Conservation (phyloP, 2,113 vertebrate species). For the Callipepla californica region DNA sequence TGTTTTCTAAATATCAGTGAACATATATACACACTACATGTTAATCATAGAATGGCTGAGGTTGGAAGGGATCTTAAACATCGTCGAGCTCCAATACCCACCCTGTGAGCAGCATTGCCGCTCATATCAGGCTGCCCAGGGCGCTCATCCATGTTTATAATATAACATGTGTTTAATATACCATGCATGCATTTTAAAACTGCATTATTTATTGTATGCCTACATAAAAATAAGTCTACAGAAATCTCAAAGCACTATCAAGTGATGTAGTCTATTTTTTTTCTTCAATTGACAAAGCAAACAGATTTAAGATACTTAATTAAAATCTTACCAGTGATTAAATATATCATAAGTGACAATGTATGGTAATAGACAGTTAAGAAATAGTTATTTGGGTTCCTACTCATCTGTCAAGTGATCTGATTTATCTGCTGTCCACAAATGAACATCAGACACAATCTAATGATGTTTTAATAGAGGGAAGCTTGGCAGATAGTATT, state of each 20-base stretch:
- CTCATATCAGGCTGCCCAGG: too few species aligned
- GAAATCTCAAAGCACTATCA: neutral
- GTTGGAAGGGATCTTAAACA: too few species aligned
- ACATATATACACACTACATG: neutral
- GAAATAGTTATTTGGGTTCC: constrained; percentile 45
- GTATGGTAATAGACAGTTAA: constrained; percentile 39
- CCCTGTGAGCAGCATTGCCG: too few species aligned
- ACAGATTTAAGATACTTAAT: constrained; percentile 57
- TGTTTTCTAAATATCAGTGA: neutral
- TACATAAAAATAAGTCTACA: neutral
- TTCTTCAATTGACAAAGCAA: neutral
- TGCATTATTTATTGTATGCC: neutral
- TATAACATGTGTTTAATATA: neutral
- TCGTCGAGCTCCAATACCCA: too few species aligned
- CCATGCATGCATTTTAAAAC: neutral
- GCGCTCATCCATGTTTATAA: too few species aligned
- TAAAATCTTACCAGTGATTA: constrained; percentile 49
- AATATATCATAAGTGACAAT: constrained; percentile 46
- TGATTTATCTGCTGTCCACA: constrained; percentile 64
- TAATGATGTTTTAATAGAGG: constrained; percentile 72
- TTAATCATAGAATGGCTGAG: neutral
- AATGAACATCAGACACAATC: constrained; percentile 63
- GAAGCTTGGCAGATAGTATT: constrained; percentile 65
- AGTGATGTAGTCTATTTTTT: neutral
- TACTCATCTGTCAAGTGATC: constrained; percentile 56